These are phyloP conservation scores for Suillia variegata DNA, from an alignment of 2,888 invertebrate species.

Conservation along the genomic window DNA sequence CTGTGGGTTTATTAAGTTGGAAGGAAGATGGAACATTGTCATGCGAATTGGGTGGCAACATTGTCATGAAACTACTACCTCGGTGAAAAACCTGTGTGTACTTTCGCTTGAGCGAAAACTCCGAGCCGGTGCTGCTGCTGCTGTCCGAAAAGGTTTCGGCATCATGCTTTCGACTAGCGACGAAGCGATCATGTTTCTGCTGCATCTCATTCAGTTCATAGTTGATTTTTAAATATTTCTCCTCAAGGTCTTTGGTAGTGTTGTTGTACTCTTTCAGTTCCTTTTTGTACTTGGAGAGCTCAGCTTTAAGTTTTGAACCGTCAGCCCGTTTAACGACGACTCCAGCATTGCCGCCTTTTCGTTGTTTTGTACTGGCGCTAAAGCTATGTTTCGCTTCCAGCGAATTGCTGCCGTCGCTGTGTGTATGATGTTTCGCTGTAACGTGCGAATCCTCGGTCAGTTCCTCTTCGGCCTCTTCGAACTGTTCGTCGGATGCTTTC, in stretches of 20 bases:
- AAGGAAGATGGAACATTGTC: constrained; percentile 19
- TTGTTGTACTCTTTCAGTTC: constrained; percentile 50
- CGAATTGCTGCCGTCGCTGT: constrained; percentile 11
- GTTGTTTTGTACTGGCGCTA: neutral
- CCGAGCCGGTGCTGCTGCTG: constrained; percentile 33
- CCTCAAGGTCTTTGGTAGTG: constrained; percentile 47
- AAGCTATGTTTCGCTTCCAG: constrained; percentile 15
- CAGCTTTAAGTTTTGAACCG: constrained; percentile 43
- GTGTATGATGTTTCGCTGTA: constrained; percentile 2
- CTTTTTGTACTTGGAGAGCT: constrained; percentile 46
- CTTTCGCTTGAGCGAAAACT: constrained; percentile 37
- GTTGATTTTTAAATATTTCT: constrained; percentile 53
- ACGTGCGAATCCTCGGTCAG: constrained; percentile 15
- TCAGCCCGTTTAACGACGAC: constrained; percentile 16
- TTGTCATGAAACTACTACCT: constrained; percentile 41
- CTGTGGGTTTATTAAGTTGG: neutral
- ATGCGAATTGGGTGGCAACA: constrained; percentile 23
- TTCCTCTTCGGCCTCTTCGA: constrained; percentile 14
- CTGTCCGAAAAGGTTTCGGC: constrained; percentile 24
- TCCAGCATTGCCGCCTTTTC: neutral
- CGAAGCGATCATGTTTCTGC: constrained; percentile 45
- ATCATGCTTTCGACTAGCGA: constrained; percentile 30
- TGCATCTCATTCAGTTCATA: constrained; percentile 51
- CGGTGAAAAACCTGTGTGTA: constrained; percentile 37
- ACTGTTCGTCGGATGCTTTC: constrained; percentile 8